These are phyloP conservation scores for Coracopsis vasa DNA, from an alignment of 2,113 vertebrate genomes.

Conservation along the genomic window DNA sequence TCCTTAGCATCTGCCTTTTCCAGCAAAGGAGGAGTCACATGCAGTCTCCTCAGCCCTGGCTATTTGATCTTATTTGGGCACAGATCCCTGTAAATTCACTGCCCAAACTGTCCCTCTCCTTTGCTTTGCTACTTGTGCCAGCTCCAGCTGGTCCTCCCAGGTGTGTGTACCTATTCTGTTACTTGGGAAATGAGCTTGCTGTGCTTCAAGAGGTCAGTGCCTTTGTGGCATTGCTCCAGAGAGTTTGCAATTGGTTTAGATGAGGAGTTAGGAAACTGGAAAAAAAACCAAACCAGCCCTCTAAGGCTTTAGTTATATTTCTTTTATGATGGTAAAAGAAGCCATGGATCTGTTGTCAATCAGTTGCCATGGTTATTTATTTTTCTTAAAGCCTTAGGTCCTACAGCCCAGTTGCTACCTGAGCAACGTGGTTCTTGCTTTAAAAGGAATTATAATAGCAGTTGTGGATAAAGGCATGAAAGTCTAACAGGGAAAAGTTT, in stretches of 20 bases:
- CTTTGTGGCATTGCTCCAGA: neutral
- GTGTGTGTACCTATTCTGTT: neutral
- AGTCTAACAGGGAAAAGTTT: neutral
- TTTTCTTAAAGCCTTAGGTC: neutral
- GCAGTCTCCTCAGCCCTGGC: neutral
- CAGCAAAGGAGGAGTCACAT: neutral
- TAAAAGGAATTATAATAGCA: neutral
- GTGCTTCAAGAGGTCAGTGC: neutral
- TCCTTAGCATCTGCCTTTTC: conserved; percentile 53
- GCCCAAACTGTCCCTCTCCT: neutral
- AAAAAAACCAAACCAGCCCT: neutral
- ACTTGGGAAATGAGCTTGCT: neutral
- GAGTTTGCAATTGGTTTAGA: neutral
- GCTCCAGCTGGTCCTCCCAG: neutral
- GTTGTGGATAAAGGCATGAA: neutral
- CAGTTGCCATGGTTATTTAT: neutral
- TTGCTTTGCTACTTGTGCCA: neutral
- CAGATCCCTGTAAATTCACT: neutral
- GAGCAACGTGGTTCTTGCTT: neutral
- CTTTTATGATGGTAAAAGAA: neutral
- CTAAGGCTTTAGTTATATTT: neutral
- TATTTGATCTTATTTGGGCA: neutral
- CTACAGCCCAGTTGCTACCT: neutral
- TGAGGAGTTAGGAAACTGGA: neutral
- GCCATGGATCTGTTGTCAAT: neutral